Conservation (phyloP, 2,797 vertebrate species). For the Balearica regulorum region DNA sequence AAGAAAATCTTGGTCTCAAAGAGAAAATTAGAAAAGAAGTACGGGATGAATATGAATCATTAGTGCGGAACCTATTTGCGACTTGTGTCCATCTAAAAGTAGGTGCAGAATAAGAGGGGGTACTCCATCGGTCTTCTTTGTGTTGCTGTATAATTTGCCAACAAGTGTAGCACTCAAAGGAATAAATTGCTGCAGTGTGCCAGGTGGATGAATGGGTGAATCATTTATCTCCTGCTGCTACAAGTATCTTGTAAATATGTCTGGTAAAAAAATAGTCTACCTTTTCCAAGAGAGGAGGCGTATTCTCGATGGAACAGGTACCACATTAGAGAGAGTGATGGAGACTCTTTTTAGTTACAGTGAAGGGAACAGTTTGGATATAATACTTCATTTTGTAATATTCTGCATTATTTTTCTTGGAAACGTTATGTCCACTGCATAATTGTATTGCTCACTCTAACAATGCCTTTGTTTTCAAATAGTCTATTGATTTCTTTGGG, state of each 20-base stretch:
- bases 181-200: background rate
- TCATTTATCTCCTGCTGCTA: conserved; percentile 33
- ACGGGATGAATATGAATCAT: conserved; percentile 69
- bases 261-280: conserved; percentile 14
- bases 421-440: background rate
- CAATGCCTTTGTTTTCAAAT: background rate
- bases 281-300: background rate
- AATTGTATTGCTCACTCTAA: background rate
- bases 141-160: background rate
- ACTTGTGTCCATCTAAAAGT: conserved; percentile 79
- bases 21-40: conserved; percentile 69
- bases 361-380: background rate
- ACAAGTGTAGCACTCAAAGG: background rate
- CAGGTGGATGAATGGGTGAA: conserved; percentile 27
- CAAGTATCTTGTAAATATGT: background rate
- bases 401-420: background rate
- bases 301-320: background rate
- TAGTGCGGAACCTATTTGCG: conserved; percentile 73
- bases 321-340: background rate
- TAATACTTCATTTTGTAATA: background rate
- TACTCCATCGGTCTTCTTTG: background rate
- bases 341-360: background rate
- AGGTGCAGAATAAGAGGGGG: background rate
- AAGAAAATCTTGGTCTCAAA: conserved; percentile 68
- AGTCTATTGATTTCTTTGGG: background rate